Base-by-base conservation (phyloP, 2,888 invertebrate species). In the Cheilosia vernalis region DNA sequence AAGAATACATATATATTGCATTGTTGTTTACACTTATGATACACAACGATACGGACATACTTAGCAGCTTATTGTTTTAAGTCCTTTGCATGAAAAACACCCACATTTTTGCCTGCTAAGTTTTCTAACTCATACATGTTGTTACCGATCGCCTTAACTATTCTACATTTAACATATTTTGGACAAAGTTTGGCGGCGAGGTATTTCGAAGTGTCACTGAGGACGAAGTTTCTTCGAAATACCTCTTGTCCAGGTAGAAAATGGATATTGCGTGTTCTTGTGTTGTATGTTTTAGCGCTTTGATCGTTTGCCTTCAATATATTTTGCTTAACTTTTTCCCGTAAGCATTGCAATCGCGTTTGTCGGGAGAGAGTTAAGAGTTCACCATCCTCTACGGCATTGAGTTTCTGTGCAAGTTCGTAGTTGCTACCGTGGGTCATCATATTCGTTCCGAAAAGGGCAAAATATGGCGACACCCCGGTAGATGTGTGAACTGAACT, bases 281-380 rank as follows among this genome's bases (percentile, higher is more conserved):
- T 42, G 15, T 64, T 64, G 13, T 64, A 51, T 4, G 9, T 64
- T 19, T 10, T 21, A 0, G 79, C 70, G 19, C 55, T 61, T 5
- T 37, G 70, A n/a, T 76, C 76, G n/a, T 66, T 76, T 2, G 76
- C 74, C 4, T 53, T 58, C 4, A 76, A 55, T 1, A 78, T 3
- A 33, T 73, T 73, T 2, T 66, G 13, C 15, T 72, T 66, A 0
- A 77, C 55, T 10, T 33, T 33, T 1, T 33, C 10, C 2, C 33
- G 33, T 10, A 33, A 0, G 33, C 33, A 33, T 0, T 51, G 42
- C 13, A 67, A 17, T 44, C 64, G 19, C 6, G 10, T 24, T 7
- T 21, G 33, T 10, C 55, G 13, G 27, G 67, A 19, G 10, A 67
- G 67, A 2, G 27, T 67, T 9, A 47, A 47, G 2, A 69, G 30